A percentile compares a stretch with the other conserved stretches of the same genome.
Evolutionary conservation across 2,797 vertebrate genomes (phyloP).

Genomic region (Sebastolobus alascanus): DNA sequence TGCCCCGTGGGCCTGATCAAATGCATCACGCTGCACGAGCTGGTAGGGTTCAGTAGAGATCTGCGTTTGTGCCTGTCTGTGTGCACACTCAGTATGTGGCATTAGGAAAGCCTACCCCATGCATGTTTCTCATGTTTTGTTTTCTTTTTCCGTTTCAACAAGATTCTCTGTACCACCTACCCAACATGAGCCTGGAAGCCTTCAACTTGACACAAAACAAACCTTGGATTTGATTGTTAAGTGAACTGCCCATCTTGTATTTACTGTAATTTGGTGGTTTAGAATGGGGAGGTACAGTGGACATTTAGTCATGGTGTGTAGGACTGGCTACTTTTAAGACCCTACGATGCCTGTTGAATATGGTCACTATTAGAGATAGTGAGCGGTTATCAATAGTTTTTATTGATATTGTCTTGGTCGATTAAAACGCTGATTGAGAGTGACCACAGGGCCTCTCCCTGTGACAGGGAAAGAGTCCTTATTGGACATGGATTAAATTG

Average conservation of each 20-base stretch:
- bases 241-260: conserved; percentile 81
- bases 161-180: conserved; percentile 79
- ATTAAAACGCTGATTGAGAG: conserved; percentile 82
- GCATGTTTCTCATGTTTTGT: conserved; percentile 84
- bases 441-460: conserved; percentile 85
- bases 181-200: conserved; percentile 81
- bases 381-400: conserved; percentile 84
- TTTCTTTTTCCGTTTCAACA: conserved; percentile 76
- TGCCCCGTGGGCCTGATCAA: conserved; percentile 75
- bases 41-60: conserved; percentile 71
- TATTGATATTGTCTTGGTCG: conserved; percentile 85
- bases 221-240: conserved; percentile 78
- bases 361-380: conserved; percentile 85
- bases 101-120: conserved; percentile 85
- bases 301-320: conserved; percentile 81
- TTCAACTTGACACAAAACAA: conserved; percentile 80
- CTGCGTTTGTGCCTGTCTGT: conserved; percentile 84
- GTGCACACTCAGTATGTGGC: conserved; percentile 85
- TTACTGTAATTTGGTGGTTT: conserved; percentile 83
- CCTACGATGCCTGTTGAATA: conserved; percentile 82
- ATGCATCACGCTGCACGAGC: conserved; percentile 64
- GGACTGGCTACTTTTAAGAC: conserved; percentile 82
- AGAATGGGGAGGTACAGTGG: conserved; percentile 79
- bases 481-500: conserved; percentile 90
- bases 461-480: conserved; percentile 85